phyloP scores from a whole-genome alignment of 2,888 invertebrate genomes.

The Orthosia incerta region DNA sequence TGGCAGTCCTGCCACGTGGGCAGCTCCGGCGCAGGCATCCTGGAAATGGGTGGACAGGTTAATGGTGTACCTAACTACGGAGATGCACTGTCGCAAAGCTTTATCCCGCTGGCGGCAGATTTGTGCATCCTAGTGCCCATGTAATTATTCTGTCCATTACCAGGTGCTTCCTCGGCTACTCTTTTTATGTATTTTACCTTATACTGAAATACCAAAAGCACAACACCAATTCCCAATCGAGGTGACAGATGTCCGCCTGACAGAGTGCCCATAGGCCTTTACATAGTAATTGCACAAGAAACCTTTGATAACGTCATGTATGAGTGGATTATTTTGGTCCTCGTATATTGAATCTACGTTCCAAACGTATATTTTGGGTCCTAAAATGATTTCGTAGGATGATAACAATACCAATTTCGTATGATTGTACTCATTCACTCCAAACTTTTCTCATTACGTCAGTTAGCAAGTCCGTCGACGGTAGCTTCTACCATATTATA shows the following conservation, averaged over 20 bases:
- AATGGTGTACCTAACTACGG: slow-evolving; percentile 25
- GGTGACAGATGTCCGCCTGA: neutral
- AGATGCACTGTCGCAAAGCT: slow-evolving; percentile 33
- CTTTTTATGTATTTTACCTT: neutral
- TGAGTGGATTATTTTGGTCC: neutral
- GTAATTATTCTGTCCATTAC: neutral
- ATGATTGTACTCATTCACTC: slow-evolving; percentile 50
- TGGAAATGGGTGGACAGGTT: slow-evolving; percentile 75
- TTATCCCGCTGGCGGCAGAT: neutral
- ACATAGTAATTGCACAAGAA: slow-evolving; percentile 1
- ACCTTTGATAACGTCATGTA: neutral
- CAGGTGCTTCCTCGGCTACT: neutral
- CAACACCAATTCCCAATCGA: neutral
- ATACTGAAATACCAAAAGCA: neutral
- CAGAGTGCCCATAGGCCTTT: neutral
- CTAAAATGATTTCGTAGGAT: slow-evolving; percentile 35
- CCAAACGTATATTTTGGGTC: neutral
- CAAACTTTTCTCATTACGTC: slow-evolving; percentile 4
- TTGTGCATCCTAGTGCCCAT: slow-evolving; percentile 1
- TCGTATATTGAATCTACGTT: neutral
- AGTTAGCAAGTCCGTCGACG: slow-evolving; percentile 17
- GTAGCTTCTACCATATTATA: slow-evolving; percentile 4
- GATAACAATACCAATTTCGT: slow-evolving; percentile 29
- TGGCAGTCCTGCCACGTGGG: slow-evolving; percentile 99
- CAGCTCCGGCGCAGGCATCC: slow-evolving; percentile 95